phyloP scores from a whole-genome alignment of 1,140 invertebrate genomes.

The Probaryconus sp. region DNA sequence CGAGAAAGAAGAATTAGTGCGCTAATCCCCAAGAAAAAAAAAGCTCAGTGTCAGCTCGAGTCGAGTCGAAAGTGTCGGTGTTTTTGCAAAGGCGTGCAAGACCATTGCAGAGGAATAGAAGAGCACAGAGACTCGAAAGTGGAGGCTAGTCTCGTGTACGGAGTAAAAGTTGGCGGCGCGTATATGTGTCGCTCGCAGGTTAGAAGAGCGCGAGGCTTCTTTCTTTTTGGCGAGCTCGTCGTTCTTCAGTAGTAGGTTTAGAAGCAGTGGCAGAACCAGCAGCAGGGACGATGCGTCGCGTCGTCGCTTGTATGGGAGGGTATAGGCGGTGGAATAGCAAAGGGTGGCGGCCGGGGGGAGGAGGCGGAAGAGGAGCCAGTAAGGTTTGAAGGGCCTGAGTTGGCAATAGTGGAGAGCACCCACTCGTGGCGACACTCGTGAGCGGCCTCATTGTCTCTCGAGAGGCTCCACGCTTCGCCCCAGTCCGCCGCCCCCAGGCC shows the following conservation, averaged over 20 bases:
- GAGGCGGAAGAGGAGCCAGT: slow-evolving; percentile 64
- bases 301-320: slow-evolving; percentile 62
- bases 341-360: too few species aligned
- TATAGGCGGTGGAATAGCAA: slow-evolving; percentile 64
- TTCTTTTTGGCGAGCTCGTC: slow-evolving; percentile 56
- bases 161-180: slow-evolving; percentile 39
- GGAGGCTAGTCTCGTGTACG: slow-evolving; percentile 21
- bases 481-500: slow-evolving; percentile 40
- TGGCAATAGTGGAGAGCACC: slow-evolving; percentile 78
- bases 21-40: too few species aligned
- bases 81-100: slow-evolving; percentile 22
- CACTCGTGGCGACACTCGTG: slow-evolving; percentile 77
- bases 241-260: too few species aligned
- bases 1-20: too few species aligned
- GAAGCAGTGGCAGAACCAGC: too few species aligned
- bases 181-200: slow-evolving; percentile 49
- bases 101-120: neutral
- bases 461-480: slow-evolving; percentile 72
- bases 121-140: neutral
- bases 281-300: too few species aligned
- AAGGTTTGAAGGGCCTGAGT: slow-evolving; percentile 77
- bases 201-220: slow-evolving; percentile 46
- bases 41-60: too few species aligned
- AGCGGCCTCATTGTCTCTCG: slow-evolving; percentile 78
- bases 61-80: slow-evolving; percentile 22